Evolutionary conservation across 2,888 invertebrate genomes (phyloP).

Genomic region (Galerucella calmariensis): DNA sequence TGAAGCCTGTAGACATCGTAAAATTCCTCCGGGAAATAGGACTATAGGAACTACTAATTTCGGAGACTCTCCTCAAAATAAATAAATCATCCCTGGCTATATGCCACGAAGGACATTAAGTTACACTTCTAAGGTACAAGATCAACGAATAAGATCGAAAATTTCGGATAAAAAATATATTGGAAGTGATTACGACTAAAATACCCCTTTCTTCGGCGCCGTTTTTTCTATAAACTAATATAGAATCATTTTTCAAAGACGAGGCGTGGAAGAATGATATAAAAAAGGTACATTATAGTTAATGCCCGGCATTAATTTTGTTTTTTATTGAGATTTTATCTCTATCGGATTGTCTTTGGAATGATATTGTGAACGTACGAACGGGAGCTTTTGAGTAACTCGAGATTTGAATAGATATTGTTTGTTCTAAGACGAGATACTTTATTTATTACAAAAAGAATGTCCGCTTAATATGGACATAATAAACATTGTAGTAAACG

Average conservation of each 20-base stretch:
- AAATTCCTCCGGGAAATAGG: no score
- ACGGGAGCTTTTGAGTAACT: constrained; percentile 34
- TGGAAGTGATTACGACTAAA: background rate
- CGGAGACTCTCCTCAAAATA: no score
- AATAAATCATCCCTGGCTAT: no score
- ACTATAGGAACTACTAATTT: no score
- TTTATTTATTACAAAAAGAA: constrained; percentile 10
- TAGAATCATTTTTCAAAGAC: constrained; percentile 46
- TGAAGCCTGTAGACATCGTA: no score
- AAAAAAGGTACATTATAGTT: constrained; percentile 45
- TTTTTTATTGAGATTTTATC: constrained; percentile 47
- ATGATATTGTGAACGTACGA: constrained; percentile 20
- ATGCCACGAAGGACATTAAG: no score
- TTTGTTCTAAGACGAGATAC: constrained; percentile 15
- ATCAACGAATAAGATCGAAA: background rate
- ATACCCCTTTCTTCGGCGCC: constrained; percentile 9
- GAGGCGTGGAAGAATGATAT: constrained; percentile 41
- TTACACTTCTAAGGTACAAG: no score
- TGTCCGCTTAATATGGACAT: background rate
- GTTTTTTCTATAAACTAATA: constrained; percentile 22
- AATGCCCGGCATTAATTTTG: constrained; percentile 45
- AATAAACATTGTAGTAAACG: constrained; percentile 1
- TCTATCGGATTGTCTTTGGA: constrained; percentile 44
- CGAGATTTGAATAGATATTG: constrained; percentile 31
- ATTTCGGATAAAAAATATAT: background rate